phyloP scores from a whole-genome alignment of 2,888 invertebrate genomes.

The Drosophila multiciliata region DNA sequence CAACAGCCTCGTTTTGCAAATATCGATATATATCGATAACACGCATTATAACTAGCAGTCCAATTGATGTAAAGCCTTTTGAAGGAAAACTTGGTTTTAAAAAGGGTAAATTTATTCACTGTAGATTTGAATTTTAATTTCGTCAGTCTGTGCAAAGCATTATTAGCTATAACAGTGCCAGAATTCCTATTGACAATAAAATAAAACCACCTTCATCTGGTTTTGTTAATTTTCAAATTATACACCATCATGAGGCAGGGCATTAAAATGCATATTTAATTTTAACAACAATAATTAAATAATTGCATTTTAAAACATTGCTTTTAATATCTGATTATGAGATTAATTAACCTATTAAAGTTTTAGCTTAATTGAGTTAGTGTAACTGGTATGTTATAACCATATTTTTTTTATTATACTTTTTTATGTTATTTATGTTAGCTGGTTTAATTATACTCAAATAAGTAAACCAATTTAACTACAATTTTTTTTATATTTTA shows the following conservation, averaged over 20 bases:
- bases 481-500: not conserved
- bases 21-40: not conserved
- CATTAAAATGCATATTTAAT: constrained; percentile 22
- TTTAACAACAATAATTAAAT: constrained; percentile 56
- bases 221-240: not conserved
- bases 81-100: not conserved
- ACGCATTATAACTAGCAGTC: not conserved
- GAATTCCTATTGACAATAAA: not conserved
- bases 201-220: not conserved
- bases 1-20: not conserved
- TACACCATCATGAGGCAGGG: not conserved
- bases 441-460: not conserved
- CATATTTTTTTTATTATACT: not conserved
- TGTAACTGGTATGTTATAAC: not conserved
- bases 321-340: constrained; percentile 53
- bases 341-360: constrained; percentile 57
- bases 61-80: not conserved
- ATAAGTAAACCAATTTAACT: not conserved
- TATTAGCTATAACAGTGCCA: not conserved
- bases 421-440: not conserved
- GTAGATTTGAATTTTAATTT: not conserved
- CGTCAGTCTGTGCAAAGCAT: not conserved
- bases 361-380: not conserved
- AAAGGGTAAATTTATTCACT: fast-evolving
- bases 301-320: constrained; percentile 54